A percentile compares a stretch with the other conserved stretches of the same genome.
phyloP scores from a whole-genome alignment of 2,797 vertebrate species.

The Alcedo atthis region DNA sequence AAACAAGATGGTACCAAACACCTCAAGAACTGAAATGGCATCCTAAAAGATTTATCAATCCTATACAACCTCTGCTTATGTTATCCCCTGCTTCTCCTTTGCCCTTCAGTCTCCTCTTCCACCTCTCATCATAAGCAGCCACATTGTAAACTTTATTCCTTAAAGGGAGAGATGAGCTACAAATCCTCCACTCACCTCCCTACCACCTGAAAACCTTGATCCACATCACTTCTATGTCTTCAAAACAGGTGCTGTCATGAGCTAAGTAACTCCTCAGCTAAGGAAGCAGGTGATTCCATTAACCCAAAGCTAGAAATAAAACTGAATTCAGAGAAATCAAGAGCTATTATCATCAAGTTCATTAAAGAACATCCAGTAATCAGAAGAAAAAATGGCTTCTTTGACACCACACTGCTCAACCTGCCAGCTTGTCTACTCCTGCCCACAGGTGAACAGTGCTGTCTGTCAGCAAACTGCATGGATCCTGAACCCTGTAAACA shows the following conservation, averaged over 20 bases:
- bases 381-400: not conserved
- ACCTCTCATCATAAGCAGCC: not conserved
- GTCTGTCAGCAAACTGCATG: not conserved
- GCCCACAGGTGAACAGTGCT: not conserved
- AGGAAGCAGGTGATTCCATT: not conserved
- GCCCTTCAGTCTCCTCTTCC: not conserved
- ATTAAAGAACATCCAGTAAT: not conserved
- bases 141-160: not conserved
- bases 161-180: not conserved
- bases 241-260: not conserved
- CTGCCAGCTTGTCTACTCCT: not conserved
- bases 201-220: not conserved
- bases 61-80: not conserved
- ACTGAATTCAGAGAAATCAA: not conserved
- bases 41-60: not conserved
- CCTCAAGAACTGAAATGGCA: not conserved
- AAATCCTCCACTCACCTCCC: not conserved
- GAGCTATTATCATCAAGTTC: not conserved
- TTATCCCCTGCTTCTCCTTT: not conserved
- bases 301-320: not conserved
- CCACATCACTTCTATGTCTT: not conserved
- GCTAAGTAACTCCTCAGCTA: not conserved
- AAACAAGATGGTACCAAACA: not conserved
- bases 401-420: not conserved
- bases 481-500: not conserved